Base-by-base conservation (phyloP, 2,888 invertebrate genomes). In the Eilema caniola region DNA sequence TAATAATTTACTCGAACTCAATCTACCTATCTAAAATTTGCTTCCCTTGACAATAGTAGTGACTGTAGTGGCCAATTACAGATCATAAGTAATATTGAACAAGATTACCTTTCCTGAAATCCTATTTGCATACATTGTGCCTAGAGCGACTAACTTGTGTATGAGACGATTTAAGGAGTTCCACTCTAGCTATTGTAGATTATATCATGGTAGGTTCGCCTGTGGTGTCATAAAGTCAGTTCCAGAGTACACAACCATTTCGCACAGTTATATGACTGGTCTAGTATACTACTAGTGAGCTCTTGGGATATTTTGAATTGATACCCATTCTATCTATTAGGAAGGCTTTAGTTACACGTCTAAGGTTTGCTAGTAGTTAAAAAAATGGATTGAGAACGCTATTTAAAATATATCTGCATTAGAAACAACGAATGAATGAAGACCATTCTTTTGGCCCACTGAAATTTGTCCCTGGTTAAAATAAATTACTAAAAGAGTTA, bases 261-360 rank as follows among this genome's bases (percentile, higher is more conserved):
- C 3, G 16, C 4, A 24, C 14, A 16, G 59, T 25, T 59, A 59
- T 59, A 59, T 59, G 23, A 59, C 59, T 24, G 12, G 12, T 24
- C 24, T 59, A 16, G 24, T 14, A 24, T 59, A 25, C 59, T 5
- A 25, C 24, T 24, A 59, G 59, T 59, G 24, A 2, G 2, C 59
- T 24, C 59, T 59, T 59, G 59, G 59, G 59, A 59, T 59, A 57
- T 20, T 47, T 47, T 47, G 47, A 16, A 47, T 16, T 47, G 20
- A 47, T 20, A 20, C 7, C 47, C 20, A 20, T 47, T 47, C 20
- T 7, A 47, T 47, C 20, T 20, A 47, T 20, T 47, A 1, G 5
- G 5, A 20, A 20, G 20, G 47, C 20, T 47, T 14, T 47, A 20
- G 47, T 20, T 47, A 20, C 20, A 47, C 20, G 7, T 47, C 20